A percentile compares a stretch with the other conserved stretches of the same genome.
phyloP scores from a whole-genome alignment of 2,797 vertebrate genomes.

The Distichodus sexfasciatus region DNA sequence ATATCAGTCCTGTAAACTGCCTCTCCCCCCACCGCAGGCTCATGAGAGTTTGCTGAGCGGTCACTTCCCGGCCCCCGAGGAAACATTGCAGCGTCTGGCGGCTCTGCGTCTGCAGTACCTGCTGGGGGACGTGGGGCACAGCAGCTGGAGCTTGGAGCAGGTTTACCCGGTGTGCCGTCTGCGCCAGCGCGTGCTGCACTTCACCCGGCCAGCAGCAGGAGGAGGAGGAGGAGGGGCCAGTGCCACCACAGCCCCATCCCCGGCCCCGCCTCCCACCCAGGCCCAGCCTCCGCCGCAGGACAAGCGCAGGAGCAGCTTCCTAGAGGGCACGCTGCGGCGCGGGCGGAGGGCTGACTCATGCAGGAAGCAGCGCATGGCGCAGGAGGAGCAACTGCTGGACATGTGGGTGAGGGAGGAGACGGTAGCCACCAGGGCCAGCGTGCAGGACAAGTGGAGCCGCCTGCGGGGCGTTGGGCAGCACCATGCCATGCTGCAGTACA shows the following conservation, averaged over 20 bases:
- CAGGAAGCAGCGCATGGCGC: slow-evolving; percentile 85
- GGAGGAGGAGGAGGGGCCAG: slow-evolving; percentile 27
- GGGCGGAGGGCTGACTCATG: slow-evolving; percentile 86
- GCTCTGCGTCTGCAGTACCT: slow-evolving; percentile 88
- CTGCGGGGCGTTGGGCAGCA: slow-evolving; percentile 85
- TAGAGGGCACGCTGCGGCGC: slow-evolving; percentile 85
- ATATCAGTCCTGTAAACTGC: no score
- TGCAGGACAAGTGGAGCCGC: slow-evolving; percentile 86
- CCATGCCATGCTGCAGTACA: slow-evolving; percentile 92
- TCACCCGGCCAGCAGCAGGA: slow-evolving; percentile 76
- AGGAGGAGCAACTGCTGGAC: slow-evolving; percentile 94
- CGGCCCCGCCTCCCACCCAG: slow-evolving; percentile 9
- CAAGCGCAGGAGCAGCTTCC: slow-evolving; percentile 85
- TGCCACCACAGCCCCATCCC: not conserved
- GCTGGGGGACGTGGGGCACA: slow-evolving; percentile 77
- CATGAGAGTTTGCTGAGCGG: slow-evolving; percentile 88
- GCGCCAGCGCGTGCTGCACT: slow-evolving; percentile 84
- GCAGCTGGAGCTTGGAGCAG: slow-evolving; percentile 79
- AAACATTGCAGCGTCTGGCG: slow-evolving; percentile 86
- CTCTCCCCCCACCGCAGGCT: no score
- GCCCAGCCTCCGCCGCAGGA: slow-evolving; percentile 70
- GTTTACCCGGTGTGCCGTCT: slow-evolving; percentile 86
- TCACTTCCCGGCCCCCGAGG: slow-evolving; percentile 88
- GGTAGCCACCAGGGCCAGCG: slow-evolving; percentile 82
- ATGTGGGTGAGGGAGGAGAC: slow-evolving; percentile 96